phyloP scores from a whole-genome alignment of 2,113 vertebrate species.

The Scartelaos histophorus region DNA sequence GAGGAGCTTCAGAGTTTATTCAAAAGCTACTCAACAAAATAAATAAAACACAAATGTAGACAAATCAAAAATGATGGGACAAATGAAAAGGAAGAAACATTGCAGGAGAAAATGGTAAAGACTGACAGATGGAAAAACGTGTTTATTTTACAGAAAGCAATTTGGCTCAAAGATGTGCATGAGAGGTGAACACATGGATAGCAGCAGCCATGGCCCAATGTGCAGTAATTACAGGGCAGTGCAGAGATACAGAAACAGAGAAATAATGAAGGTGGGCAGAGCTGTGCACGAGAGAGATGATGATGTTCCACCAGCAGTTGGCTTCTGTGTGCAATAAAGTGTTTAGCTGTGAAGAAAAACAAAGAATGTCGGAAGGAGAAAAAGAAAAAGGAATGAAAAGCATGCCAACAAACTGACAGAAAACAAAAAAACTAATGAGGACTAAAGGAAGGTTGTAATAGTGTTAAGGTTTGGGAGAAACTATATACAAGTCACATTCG shows the following conservation, averaged over 20 bases:
- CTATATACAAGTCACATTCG: not conserved
- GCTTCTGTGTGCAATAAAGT: slow-evolving; percentile 84
- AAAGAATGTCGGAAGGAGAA: slow-evolving; percentile 52
- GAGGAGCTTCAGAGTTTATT: slow-evolving; percentile 66
- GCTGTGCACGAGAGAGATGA: slow-evolving; percentile 78
- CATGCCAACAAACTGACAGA: slow-evolving; percentile 8
- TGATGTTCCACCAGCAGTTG: slow-evolving; percentile 78
- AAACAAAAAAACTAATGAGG: not conserved
- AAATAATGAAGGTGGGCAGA: slow-evolving; percentile 65
- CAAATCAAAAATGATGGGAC: slow-evolving; percentile 24
- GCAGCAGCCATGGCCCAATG: slow-evolving; percentile 66
- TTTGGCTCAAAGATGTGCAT: slow-evolving; percentile 80
- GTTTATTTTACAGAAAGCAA: slow-evolving; percentile 93
- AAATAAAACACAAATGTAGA: slow-evolving; percentile 50
- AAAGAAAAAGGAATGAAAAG: slow-evolving; percentile 15
- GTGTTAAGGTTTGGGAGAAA: not conserved
- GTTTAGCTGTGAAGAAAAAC: slow-evolving; percentile 87
- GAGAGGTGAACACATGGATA: slow-evolving; percentile 73
- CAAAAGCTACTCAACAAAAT: slow-evolving; percentile 65
- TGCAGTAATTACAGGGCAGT: slow-evolving; percentile 57
- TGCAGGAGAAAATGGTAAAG: slow-evolving; percentile 32
- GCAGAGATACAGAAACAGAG: slow-evolving; percentile 61
- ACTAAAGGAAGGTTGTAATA: not conserved
- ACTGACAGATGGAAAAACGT: slow-evolving; percentile 72
- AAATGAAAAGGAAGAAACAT: slow-evolving; percentile 60